Base-by-base conservation (phyloP, 2,888 invertebrate genomes). In the Eugnorisma glareosa region DNA sequence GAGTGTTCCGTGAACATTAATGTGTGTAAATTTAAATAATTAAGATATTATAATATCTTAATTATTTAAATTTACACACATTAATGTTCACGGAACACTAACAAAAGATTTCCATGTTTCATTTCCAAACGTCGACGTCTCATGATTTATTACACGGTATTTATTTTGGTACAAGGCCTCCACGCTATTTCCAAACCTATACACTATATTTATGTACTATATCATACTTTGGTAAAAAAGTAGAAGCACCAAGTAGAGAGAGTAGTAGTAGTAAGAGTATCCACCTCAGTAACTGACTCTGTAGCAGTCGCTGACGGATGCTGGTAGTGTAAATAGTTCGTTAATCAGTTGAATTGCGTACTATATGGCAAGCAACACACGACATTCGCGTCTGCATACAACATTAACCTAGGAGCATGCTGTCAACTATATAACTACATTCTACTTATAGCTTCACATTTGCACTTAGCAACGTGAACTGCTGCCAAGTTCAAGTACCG, bases 401-500 rank as follows among this genome's bases (percentile, higher is more conserved):
- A 10, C 13, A 24, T 51, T 51, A 24, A 10, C 24, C 3, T 11
- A 51, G 24, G 51, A 51, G 24, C 24, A 24, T 24, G 24, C 24
- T 28, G n/a, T 8, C 15, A 48, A n/a, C 59, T 61, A 63, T 64
- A 45, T 24, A 54, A 24, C 7, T 37, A n/a, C 24, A 37, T 75
- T 69, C 63, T 69, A 75, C 66, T 73, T 66, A 64, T 35, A 75
- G 24, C 45, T 6, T 68, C 40, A 64, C 67, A 79, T 79, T 40
- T 69, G 66, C 75, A 79, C 67, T 61, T 61, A 74, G 45, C 59
- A 48, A 64, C 28, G 59, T 66, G 72, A 57, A 57, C 68, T 57
- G 63, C 48, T 57, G 28, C 28, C 57, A 57, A 57, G 28, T 15
- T 57, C 6, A 28, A 67, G 35, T 54, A 24, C 67, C 18, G 37